Evolutionary conservation across 1,140 invertebrate genomes (phyloP), one percentile per base, ranked within the genome.

Genomic region (Brachionus paranguensis): DNA sequence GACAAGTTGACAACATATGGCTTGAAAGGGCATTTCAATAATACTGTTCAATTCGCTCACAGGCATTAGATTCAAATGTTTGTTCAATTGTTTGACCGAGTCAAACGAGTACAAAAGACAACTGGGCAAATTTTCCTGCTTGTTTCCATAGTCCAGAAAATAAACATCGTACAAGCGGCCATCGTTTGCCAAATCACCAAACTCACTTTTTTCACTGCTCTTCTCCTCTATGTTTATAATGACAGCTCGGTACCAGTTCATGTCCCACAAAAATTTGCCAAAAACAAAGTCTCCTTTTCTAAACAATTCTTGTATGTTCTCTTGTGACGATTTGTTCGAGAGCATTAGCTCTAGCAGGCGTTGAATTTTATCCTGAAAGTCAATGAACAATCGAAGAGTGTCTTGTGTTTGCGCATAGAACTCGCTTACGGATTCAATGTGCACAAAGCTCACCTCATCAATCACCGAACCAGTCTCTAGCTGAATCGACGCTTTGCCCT

Each of bases 101-200:
- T 81, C 20, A 43, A 68, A 64, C 24, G 78, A 81, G 53, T 64
- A 81, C 3, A 81, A 1, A 0, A 33, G 8, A 81, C 11, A 27
- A 3, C 72, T 76, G 6, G 72, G 17, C 20, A 76, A 50, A 47
- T 76, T 14, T 76, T 47, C 50, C 24, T 81, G 50, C 33, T 60
- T 81, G 41, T 81, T 81, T 10, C 78, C 78, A 81, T 64, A 81
- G 53, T 81, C 78, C 11, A 81, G 6, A 47, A 81, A 81, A 45
- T 64, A 68, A 0, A 81, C 78, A n/a, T 81, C 55, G 12, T 81
- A 81, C 5, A 81, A 27, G n/a, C 14, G 20, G 2, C 41, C 70
- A 53, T 76, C 45, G 11, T 76, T 47, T 12, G 20, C 17, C 11
- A 24, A 27, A 33, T 76, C 2, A 45, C 43, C 24, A 24, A 10